Percentiles rank a stretch among this genome's conserved stretches.
These are phyloP conservation scores for Syrrhaptes paradoxus DNA, from an alignment of 2,113 vertebrate genomes.

Conservation along the genomic window DNA sequence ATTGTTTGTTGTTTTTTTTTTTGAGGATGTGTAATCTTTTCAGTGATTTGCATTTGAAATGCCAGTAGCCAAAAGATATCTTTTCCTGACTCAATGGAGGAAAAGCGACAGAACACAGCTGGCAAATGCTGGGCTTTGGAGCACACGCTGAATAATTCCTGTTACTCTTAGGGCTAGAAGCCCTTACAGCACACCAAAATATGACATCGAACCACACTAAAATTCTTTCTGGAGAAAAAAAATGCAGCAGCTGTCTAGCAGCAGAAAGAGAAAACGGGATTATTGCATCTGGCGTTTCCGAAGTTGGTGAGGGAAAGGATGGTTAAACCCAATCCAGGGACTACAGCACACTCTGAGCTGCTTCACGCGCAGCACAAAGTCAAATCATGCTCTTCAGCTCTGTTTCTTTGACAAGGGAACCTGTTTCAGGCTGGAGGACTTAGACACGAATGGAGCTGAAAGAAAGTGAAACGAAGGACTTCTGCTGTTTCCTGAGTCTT, in stretches of 20 bases:
- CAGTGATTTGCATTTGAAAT: neutral
- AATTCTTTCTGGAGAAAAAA: neutral
- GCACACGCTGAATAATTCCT: neutral
- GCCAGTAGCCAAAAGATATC: neutral
- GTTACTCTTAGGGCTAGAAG: neutral
- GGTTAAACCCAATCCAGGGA: neutral
- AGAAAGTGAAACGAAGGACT: neutral
- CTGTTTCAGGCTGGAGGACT: neutral
- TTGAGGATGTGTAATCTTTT: neutral
- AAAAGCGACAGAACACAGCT: neutral
- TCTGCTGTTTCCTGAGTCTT: neutral
- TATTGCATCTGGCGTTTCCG: neutral
- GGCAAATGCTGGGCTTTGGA: neutral
- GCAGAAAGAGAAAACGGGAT: neutral
- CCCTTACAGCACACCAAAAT: neutral
- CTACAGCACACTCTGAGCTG: neutral
- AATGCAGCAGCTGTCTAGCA: neutral
- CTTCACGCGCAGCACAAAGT: constrained; percentile 18
- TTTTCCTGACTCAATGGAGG: neutral
- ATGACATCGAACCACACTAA: neutral
- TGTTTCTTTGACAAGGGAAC: constrained; percentile 12
- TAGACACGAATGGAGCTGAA: constrained; percentile 13
- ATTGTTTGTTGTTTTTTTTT: neutral
- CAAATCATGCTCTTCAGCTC: neutral
- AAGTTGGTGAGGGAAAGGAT: neutral